Base-by-base conservation (phyloP, 2,113 vertebrate genomes). In the Sinocyclocheilus maitianheensis region DNA sequence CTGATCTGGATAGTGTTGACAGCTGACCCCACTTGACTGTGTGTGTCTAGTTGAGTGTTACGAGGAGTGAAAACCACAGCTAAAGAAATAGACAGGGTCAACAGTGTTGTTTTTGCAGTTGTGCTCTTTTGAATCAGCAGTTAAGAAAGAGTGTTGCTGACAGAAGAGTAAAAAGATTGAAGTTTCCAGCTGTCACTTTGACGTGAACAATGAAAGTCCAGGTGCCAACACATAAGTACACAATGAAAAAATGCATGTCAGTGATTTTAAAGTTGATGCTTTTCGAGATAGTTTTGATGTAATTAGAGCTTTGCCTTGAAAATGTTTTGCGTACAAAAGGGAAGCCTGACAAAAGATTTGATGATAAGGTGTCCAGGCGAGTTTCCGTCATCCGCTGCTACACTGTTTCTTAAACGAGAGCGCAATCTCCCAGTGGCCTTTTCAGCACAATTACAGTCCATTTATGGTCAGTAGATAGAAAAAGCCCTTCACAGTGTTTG, bases 71-170 rank as follows among this genome's bases (percentile, higher is more conserved):
- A 77, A 78, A 71, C 62, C 43, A 77, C 84, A 30, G 60, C 30
- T 67, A 84, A 53, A 86, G 81, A 83, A 83, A 76, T 60, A 82
- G 81, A 84, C 75, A 11, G 63, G 46, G 77, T 71, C 65, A 24
- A 77, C 86, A 34, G 24, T 51, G 4, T 11, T 24, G 67, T 60
- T 74, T 43, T 43, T 60, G 12, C 12, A 84, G 53, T 74, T 74
- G 81, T 58, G 48, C 55, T 83, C 26, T 13, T 65, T 34, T 30
- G 77, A 80, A 63, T 40, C 26, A 34, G 51, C 16, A 20, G 75
- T 55, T 8, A 22, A 34, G 24, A 67, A 24, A 24, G 12, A 5
- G 37, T 46, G 37, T 26, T 48, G 37, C 60, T 81, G 79, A 81
- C 79, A 67, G 60, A 65, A 65, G 8, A 18, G n/a, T 65, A 16